Evolutionary conservation across 92 coral and sea anemone species (phyloP).

Genomic region (Bergia puertoricense): DNA sequence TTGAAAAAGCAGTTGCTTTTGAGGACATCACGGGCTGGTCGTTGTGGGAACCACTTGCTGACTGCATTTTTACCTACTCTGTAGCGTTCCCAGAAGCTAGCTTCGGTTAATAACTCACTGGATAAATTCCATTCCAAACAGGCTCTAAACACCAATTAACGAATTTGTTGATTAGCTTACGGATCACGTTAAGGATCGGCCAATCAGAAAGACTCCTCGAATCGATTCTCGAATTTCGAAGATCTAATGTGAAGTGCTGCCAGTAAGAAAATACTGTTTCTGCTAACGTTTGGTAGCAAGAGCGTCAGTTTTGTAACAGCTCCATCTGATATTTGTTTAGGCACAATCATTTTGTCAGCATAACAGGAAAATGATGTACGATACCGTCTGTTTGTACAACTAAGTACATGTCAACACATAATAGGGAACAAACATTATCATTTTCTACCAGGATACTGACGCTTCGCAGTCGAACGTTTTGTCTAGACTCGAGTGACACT

Average conservation of each 20-base stretch:
- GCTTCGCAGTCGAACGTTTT: background rate
- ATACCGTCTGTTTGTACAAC: slow-evolving; percentile 45
- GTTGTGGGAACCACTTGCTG: slow-evolving; percentile 9
- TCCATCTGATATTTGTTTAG: background rate
- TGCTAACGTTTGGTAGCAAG: background rate
- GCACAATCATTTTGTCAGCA: background rate
- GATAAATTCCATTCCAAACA: slow-evolving; percentile 55
- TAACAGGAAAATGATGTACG: slow-evolving; percentile 19
- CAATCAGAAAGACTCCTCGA: slow-evolving; percentile 60
- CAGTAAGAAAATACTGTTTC: background rate
- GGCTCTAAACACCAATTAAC: slow-evolving; percentile 79
- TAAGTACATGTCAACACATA: slow-evolving; percentile 50
- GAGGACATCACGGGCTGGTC: slow-evolving; percentile 65
- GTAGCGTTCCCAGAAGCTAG: slow-evolving; percentile 21
- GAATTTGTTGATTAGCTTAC: slow-evolving; percentile 77
- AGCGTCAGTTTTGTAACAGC: background rate
- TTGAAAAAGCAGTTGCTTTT: slow-evolving; percentile 93
- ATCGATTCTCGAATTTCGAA: slow-evolving; percentile 30
- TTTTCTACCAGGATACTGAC: background rate
- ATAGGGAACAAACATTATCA: slow-evolving; percentile 12
- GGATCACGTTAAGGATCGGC: slow-evolving; percentile 63
- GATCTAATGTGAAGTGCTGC: background rate
- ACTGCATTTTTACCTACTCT: slow-evolving; percentile 24
- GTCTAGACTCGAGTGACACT: slow-evolving; percentile 42
- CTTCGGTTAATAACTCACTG: slow-evolving; percentile 38